These are phyloP conservation scores for Vandiemenella viatica DNA, from an alignment of 2,888 invertebrate species.

Conservation along the genomic window DNA sequence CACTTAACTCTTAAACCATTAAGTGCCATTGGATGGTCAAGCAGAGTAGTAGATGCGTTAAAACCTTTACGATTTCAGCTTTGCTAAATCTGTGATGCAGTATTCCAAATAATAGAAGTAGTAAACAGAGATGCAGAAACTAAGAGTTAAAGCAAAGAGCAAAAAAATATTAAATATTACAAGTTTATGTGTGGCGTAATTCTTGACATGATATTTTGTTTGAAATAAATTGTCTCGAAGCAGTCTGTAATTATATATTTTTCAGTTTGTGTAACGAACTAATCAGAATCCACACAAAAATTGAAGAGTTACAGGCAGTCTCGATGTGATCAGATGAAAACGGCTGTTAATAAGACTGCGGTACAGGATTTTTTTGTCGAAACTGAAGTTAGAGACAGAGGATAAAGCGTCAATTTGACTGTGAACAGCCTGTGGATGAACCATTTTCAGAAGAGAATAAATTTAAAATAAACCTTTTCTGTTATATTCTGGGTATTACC, in stretches of 20 bases:
- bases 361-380: background rate
- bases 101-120: no score
- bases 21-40: no score
- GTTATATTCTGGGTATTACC: background rate
- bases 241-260: background rate
- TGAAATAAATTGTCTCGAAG: background rate
- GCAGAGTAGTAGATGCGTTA: no score
- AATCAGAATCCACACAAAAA: background rate
- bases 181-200: no score
- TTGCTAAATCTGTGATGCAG: no score
- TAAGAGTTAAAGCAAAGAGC: no score
- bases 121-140: no score
- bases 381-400: background rate
- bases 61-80: no score
- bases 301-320: background rate
- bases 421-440: no score
- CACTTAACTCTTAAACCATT: no score
- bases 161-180: no score
- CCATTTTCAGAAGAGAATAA: background rate
- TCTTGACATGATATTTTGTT: background rate
- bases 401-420: no score
- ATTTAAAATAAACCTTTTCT: background rate
- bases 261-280: background rate
- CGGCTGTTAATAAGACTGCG: background rate
- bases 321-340: background rate